Percentiles rank a stretch among this genome's conserved stretches.
Evolutionary conservation across 2,797 vertebrate species (phyloP).

Genomic region (Urosaurus nigricauda): DNA sequence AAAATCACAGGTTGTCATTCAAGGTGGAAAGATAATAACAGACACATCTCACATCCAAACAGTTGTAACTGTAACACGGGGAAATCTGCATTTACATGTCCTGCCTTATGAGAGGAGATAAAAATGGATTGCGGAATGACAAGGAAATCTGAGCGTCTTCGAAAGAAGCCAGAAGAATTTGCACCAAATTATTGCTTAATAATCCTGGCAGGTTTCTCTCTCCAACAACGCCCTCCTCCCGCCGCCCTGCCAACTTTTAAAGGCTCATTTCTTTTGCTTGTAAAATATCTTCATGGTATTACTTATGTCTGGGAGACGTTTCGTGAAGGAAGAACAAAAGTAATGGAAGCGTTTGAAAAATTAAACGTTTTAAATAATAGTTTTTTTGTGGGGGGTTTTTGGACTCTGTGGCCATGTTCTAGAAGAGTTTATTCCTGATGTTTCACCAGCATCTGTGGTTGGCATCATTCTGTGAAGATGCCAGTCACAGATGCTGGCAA

Average conservation of each 20-base stretch:
- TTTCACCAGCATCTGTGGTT: no score
- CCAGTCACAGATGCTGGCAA: no score
- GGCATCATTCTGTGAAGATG: no score
- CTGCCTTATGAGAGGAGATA: background rate
- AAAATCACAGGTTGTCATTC: constrained; percentile 74
- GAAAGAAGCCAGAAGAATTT: constrained; percentile 25
- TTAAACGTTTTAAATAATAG: no score
- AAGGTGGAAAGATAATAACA: constrained; percentile 66
- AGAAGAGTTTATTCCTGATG: no score
- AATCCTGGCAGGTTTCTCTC: background rate
- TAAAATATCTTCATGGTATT: background rate
- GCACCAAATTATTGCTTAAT: constrained; percentile 18
- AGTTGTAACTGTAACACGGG: constrained; percentile 61
- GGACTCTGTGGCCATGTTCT: no score
- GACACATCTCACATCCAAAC: constrained; percentile 53
- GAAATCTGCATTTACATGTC: constrained; percentile 31
- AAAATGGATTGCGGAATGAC: constrained; percentile 15
- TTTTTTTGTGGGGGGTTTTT: no score
- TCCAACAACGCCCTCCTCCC: no score
- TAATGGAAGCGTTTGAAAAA: background rate
- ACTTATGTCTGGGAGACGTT: background rate
- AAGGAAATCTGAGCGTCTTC: constrained; percentile 15
- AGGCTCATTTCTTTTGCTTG: background rate
- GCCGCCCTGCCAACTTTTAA: background rate
- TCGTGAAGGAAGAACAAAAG: background rate